Conservation (phyloP, 2,797 vertebrate species). For the Gymnoscopelus braueri region DNA sequence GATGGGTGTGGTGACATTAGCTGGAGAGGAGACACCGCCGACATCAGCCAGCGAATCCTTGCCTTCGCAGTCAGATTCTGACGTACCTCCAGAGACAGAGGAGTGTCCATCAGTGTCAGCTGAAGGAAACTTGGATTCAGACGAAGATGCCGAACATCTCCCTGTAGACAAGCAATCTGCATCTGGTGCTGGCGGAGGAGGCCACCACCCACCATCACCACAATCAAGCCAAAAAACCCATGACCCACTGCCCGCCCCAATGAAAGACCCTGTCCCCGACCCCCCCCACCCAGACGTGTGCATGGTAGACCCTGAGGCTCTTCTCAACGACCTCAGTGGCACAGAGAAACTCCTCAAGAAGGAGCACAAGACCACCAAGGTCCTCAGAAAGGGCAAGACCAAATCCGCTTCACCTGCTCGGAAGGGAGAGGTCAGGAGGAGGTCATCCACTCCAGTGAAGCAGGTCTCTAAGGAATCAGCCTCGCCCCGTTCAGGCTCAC, state of each 20-base stretch:
- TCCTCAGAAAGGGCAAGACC: slow-evolving; percentile 87
- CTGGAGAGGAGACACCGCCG: slow-evolving; percentile 94
- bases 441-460: slow-evolving; percentile 89
- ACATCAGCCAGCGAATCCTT: slow-evolving; percentile 94
- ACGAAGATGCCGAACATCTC: slow-evolving; percentile 96
- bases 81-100: slow-evolving; percentile 96
- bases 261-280: slow-evolving; percentile 90
- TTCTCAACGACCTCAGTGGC: slow-evolving; percentile 84
- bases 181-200: slow-evolving; percentile 72
- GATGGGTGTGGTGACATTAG: slow-evolving; percentile 71
- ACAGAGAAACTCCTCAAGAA: slow-evolving; percentile 89
- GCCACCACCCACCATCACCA: slow-evolving; percentile 80
- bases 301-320: slow-evolving; percentile 96
- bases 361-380: slow-evolving; percentile 89
- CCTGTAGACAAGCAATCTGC: slow-evolving; percentile 91
- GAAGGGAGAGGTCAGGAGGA: slow-evolving; percentile 87
- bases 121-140: slow-evolving; percentile 96
- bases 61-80: slow-evolving; percentile 95
- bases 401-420: slow-evolving; percentile 91
- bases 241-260: slow-evolving; percentile 88
- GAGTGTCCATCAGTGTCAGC: slow-evolving; percentile 98
- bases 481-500: slow-evolving; percentile 82
- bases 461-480: slow-evolving; percentile 82
- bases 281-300: slow-evolving; percentile 95
- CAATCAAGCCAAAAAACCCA: slow-evolving; percentile 79